Evolutionary conservation across 2,113 vertebrate genomes (phyloP), one percentile per base, ranked within the genome.

Genomic region (Zapus hudsonius): DNA sequence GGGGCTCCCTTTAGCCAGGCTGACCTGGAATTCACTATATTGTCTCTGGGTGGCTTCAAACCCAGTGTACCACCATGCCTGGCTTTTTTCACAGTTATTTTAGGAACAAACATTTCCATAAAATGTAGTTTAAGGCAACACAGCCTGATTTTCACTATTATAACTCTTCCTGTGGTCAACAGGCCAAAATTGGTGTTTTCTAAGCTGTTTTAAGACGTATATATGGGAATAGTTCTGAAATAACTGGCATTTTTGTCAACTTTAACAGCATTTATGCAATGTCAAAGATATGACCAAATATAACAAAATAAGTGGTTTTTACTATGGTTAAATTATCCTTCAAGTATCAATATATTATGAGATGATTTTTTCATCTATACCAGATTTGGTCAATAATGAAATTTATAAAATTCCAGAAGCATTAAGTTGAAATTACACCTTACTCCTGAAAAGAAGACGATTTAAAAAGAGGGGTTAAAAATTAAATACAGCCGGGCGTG

Each of bases 371-470:
- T 93, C 86, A 5, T 52, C 61, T 36, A 79, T 33, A 70, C 23
- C 44, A 73, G 74, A 79, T 90, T 59, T 86, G 29, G 40, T 87
- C 25, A 69, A 67, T 69, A 55, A n/a, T 10, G 59, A 63, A 75
- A 42, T 83, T 42, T 2, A 63, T 76, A 47, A 94, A 93, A 73
- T 69, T 64, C n/a, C 57, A 66, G 87, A 89, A 59, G 15, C 47
- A 91, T 84, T 95, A 55, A 84, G 69, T 73, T 91, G 22, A 74
- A 94, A 84, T 89, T 75, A 15, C 4, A n/a, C 25, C 78, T 93
- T 89, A 72, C 31, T 89, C 69, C 11, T 66, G 73, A 74, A 89
- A 74, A n/a, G 38, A 90, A 88, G 12, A 27, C 40, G 22, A 69
- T 5, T 55, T 2, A 59, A 19, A 84, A 90, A 63, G 42, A 19